A percentile compares a stretch with the other conserved stretches of the same genome.
These are phyloP conservation scores for Argyra leucocephala DNA, from an alignment of 2,888 invertebrate genomes.

Conservation along the genomic window DNA sequence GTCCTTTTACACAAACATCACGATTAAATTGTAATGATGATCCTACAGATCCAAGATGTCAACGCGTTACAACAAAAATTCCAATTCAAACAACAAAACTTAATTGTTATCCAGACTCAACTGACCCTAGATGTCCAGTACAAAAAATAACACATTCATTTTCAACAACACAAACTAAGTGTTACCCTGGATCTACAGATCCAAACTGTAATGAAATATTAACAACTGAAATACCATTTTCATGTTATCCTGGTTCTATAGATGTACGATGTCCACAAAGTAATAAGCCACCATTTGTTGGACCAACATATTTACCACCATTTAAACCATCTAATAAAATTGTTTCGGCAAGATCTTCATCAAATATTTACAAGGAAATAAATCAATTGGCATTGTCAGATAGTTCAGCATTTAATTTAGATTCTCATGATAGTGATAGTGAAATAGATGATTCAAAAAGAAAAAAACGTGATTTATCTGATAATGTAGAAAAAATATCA, in stretches of 20 bases:
- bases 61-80: slow-evolving; percentile 27
- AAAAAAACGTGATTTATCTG: neutral
- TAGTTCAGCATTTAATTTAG: slow-evolving; percentile 18
- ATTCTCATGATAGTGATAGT: neutral
- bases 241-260: slow-evolving; percentile 38
- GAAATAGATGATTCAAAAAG: neutral
- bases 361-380: slow-evolving; percentile 31
- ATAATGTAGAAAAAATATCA: neutral
- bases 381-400: slow-evolving; percentile 32
- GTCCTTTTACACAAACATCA: slow-evolving; percentile 24
- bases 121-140: slow-evolving; percentile 32
- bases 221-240: slow-evolving; percentile 19
- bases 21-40: slow-evolving; percentile 29
- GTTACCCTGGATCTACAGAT: slow-evolving; percentile 41
- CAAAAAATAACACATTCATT: slow-evolving; percentile 27
- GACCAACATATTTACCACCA: slow-evolving; percentile 35
- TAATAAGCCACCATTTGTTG: neutral
- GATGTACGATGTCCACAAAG: slow-evolving; percentile 36
- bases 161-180: slow-evolving; percentile 31
- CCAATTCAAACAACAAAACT: slow-evolving; percentile 21
- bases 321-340: slow-evolving; percentile 23
- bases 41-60: slow-evolving; percentile 27
- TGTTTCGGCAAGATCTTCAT: slow-evolving; percentile 8
- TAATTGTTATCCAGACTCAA: slow-evolving; percentile 36
- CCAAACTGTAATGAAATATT: slow-evolving; percentile 38